Base-by-base conservation (phyloP, 2,888 invertebrate species). In the Pheosia tremula region DNA sequence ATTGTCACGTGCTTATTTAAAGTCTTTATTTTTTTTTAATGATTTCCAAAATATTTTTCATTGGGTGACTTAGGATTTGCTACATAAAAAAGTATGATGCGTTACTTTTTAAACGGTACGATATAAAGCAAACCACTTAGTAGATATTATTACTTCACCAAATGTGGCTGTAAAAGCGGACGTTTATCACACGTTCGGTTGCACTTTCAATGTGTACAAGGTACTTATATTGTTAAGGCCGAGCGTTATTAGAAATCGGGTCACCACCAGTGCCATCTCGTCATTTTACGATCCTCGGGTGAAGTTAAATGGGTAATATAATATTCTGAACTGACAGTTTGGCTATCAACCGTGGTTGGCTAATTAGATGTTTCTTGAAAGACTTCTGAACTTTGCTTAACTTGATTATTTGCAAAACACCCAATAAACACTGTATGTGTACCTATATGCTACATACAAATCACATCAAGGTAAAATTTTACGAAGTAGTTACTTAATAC, bases 221-320 rank as follows among this genome's bases (percentile, higher is more conserved):
- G 37, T 10, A 54, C 56, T 57, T 60, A 47, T 47, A 10, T 47
- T 60, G 11, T 52, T 39, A 61, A 62, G 58, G 45, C 13, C 37
- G 57, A 54, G 53, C 13, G 62, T 50, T 68, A 69, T 62, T 59
- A 69, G 66, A 60, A 78, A 77, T 71, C 67, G 60, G 73, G 74
- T 24, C 24, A 24, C 69, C 73, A 69, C 62, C 67, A 58, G 57
- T 11, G 63, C 58, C 56, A 62, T 64, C 67, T 71, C 58, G 61
- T 66, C 65, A 66, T 63, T 78, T 78, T 72, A 80, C 72, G 77
- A 71, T 66, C 58, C 62, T 68, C 50, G 63, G 72, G 67, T 68
- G 63, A 67, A 76, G 70, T 77, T 75, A 61, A 67, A 65, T 68
- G 62, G 71, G 68, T 64, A 68, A 72, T 78, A 77, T 80, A 79